Conservation (phyloP, 2,113 vertebrate species). For the Ia io region DNA sequence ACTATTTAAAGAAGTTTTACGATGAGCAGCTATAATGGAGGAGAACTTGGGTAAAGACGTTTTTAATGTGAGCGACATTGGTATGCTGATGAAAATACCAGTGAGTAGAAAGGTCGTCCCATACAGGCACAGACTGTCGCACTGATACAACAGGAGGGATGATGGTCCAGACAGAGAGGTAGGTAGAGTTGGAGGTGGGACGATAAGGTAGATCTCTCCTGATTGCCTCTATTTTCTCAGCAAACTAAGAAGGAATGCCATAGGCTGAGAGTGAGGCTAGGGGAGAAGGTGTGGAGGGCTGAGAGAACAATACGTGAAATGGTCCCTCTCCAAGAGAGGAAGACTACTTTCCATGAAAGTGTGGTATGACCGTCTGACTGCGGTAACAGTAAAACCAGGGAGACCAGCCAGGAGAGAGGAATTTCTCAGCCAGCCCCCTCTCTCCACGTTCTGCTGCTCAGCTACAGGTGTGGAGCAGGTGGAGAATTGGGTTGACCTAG, state of each 20-base stretch:
- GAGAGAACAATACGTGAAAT: not conserved
- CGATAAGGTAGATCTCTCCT: not conserved
- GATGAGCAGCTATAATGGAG: not conserved
- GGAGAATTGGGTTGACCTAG: not conserved
- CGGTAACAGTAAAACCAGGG: not conserved
- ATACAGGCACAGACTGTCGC: not conserved
- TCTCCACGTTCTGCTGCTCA: not conserved
- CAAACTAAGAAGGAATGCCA: not conserved
- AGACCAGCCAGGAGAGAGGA: not conserved
- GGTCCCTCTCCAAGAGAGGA: not conserved
- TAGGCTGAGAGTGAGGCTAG: not conserved
- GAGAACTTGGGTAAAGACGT: not conserved
- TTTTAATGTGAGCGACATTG: not conserved
- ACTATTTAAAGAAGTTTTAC: not conserved
- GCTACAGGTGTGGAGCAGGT: not conserved
- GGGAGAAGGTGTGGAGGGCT: not conserved
- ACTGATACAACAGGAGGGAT: not conserved
- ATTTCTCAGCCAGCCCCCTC: not conserved
- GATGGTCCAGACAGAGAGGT: not conserved
- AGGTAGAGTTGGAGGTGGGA: not conserved
- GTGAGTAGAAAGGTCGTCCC: not conserved
- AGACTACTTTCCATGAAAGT: not conserved
- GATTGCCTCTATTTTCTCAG: not conserved
- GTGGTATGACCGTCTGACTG: no score
- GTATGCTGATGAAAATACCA: not conserved